Conservation (phyloP, 30 jellyfish, hydroid and myxozoan species). For the Morbakka virulenta region DNA sequence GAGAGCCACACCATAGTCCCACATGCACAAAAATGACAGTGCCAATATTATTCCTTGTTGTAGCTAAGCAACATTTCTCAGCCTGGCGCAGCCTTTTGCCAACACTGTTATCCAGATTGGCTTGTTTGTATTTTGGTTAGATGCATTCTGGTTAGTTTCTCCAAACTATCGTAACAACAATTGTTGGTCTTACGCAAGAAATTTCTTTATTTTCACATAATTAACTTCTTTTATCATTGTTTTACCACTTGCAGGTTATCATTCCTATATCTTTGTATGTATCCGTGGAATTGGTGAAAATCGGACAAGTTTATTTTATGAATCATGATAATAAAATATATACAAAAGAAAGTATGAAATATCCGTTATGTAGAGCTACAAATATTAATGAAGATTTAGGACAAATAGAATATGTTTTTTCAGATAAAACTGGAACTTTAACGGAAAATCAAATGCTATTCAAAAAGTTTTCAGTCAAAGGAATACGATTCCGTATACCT, state of each 20-base stretch:
- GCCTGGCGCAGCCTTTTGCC: too few species aligned
- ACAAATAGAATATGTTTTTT: slow-evolving; percentile 87
- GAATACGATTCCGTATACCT: slow-evolving; percentile 50
- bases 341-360: slow-evolving; percentile 62
- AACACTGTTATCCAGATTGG: background rate
- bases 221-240: too few species aligned
- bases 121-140: background rate
- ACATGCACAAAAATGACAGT: too few species aligned
- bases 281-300: slow-evolving; percentile 93
- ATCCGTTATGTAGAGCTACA: slow-evolving; percentile 85
- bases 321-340: slow-evolving; percentile 80
- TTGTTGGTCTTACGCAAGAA: too few species aligned
- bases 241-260: slow-evolving; percentile 51
- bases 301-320: slow-evolving; percentile 95
- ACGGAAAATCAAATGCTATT: slow-evolving; percentile 91
- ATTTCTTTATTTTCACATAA: too few species aligned
- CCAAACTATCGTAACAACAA: too few species aligned
- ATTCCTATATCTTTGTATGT: slow-evolving; percentile 94
- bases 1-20: too few species aligned
- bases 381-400: slow-evolving; percentile 96
- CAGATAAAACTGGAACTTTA: slow-evolving; percentile 95
- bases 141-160: too few species aligned
- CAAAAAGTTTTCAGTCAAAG: slow-evolving; percentile 79
- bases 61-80: too few species aligned
- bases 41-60: too few species aligned